These are phyloP conservation scores for Sphaeramia orbicularis DNA, from an alignment of 2,797 vertebrate genomes.

Conservation along the genomic window DNA sequence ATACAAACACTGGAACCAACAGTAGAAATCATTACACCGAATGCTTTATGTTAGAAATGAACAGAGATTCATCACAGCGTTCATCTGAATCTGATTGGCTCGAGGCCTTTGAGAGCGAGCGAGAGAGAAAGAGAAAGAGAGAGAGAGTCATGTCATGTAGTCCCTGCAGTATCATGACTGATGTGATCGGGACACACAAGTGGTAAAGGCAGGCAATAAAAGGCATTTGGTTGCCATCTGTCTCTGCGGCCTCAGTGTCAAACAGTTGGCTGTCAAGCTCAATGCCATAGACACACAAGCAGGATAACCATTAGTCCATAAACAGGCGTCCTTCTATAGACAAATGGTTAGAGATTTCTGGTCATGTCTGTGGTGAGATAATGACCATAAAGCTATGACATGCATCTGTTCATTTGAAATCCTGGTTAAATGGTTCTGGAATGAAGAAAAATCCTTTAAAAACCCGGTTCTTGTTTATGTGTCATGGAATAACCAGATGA, in stretches of 20 bases:
- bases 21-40: constrained; percentile 1
- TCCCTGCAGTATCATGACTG: constrained; percentile 64
- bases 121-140: constrained; percentile 32
- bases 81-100: constrained; percentile 53
- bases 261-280: constrained; percentile 79
- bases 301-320: constrained; percentile 82
- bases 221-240: constrained; percentile 85
- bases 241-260: constrained; percentile 78
- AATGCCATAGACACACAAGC: constrained; percentile 72
- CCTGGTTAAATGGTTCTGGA: constrained; percentile 33
- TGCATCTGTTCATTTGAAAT: constrained; percentile 57
- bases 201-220: constrained; percentile 80
- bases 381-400: constrained; percentile 55
- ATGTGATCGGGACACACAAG: constrained; percentile 80
- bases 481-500: constrained; percentile 58
- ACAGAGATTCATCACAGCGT: constrained; percentile 34
- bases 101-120: constrained; percentile 13
- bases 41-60: constrained; percentile 47
- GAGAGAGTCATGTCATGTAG: constrained; percentile 46
- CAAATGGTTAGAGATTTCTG: constrained; percentile 70
- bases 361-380: constrained; percentile 71
- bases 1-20: not conserved
- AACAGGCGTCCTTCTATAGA: constrained; percentile 74
- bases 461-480: constrained; percentile 46
- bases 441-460: constrained; percentile 32